These are phyloP conservation scores for Drosophila jambulina DNA, from an alignment of 1,140 invertebrate species.

Conservation along the genomic window DNA sequence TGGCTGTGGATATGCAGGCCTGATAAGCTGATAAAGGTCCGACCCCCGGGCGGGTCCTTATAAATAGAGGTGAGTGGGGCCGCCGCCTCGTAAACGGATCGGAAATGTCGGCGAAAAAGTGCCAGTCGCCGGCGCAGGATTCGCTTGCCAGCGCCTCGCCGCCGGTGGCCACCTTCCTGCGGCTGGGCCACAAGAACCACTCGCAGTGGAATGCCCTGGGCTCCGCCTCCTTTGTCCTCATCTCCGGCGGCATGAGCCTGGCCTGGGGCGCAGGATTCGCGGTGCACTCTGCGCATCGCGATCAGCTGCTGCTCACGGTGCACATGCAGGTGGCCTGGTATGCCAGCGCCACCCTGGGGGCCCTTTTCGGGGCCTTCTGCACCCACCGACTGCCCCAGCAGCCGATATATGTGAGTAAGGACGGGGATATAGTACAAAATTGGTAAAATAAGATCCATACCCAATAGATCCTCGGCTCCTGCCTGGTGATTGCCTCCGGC, in stretches of 20 bases:
- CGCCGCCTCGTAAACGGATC: conserved; percentile 36
- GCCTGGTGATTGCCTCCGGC: conserved; percentile 65
- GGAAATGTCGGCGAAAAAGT: conserved; percentile 58
- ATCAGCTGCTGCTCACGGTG: conserved; percentile 34
- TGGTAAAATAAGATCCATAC: too few species aligned
- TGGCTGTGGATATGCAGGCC: conserved; percentile 18
- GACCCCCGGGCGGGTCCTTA: conserved; percentile 2
- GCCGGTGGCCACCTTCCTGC: conserved; percentile 39
- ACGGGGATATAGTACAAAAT: not conserved
- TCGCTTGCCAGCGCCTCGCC: conserved; percentile 13
- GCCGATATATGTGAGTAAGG: conserved; percentile 61
- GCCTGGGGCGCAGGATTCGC: conserved; percentile 75
- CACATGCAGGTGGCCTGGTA: conserved; percentile 73
- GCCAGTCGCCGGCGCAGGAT: conserved; percentile 31
- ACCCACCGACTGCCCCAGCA: conserved; percentile 62
- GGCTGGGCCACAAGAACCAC: conserved; percentile 57
- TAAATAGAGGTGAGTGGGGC: conserved; percentile 40
- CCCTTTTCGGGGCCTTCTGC: conserved; percentile 44
- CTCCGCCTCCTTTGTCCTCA: conserved; percentile 62
- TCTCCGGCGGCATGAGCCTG: conserved; percentile 76
- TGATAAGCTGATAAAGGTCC: conserved; percentile 47
- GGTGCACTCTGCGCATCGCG: conserved; percentile 35
- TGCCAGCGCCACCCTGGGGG: conserved; percentile 62
- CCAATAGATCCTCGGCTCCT: conserved; percentile 22
- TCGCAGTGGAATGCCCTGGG: conserved; percentile 71